Conservation (phyloP, 2,113 vertebrate species). For the Trichomycterus rosablanca region DNA sequence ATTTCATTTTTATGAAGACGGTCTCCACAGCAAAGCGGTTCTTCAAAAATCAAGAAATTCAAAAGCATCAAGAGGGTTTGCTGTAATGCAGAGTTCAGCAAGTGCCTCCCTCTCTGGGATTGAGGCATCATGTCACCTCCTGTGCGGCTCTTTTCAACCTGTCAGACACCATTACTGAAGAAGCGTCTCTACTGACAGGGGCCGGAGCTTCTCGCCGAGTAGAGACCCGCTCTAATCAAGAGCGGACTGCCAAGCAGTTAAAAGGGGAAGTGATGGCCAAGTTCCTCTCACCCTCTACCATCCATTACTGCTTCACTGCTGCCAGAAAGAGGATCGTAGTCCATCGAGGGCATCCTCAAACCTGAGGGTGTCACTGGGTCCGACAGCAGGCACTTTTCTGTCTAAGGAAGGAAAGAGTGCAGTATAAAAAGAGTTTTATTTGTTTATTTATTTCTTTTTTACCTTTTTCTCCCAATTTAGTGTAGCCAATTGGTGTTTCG, state of each 20-base stretch:
- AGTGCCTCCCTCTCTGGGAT: constrained; percentile 50
- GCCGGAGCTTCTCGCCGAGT: constrained; percentile 53
- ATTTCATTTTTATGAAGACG: too few relatives aligned
- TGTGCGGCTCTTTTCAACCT: constrained; percentile 55
- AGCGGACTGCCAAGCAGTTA: constrained; percentile 64
- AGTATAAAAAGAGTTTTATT: too few relatives aligned
- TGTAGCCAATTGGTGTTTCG: too few relatives aligned
- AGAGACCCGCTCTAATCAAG: constrained; percentile 62
- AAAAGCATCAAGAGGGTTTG: constrained; percentile 31
- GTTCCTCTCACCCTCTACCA: constrained; percentile 35
- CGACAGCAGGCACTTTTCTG: constrained; percentile 50
- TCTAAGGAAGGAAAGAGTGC: constrained; percentile 38
- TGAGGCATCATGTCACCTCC: constrained; percentile 58
- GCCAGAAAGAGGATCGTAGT: constrained; percentile 38
- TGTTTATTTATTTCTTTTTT: constrained; percentile 24
- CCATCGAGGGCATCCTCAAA: constrained; percentile 53
- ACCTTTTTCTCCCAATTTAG: not conserved
- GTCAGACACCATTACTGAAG: constrained; percentile 67
- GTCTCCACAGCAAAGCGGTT: too few relatives aligned
- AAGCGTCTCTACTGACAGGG: constrained; percentile 59
- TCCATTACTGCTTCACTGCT: constrained; percentile 23
- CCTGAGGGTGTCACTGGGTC: constrained; percentile 57
- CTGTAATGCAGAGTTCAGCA: constrained; percentile 34
- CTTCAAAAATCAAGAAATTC: too few relatives aligned
- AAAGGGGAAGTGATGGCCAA: constrained; percentile 53